Evolutionary conservation across 2,888 invertebrate genomes (phyloP).

Genomic region (Pharmacophagus antenor): DNA sequence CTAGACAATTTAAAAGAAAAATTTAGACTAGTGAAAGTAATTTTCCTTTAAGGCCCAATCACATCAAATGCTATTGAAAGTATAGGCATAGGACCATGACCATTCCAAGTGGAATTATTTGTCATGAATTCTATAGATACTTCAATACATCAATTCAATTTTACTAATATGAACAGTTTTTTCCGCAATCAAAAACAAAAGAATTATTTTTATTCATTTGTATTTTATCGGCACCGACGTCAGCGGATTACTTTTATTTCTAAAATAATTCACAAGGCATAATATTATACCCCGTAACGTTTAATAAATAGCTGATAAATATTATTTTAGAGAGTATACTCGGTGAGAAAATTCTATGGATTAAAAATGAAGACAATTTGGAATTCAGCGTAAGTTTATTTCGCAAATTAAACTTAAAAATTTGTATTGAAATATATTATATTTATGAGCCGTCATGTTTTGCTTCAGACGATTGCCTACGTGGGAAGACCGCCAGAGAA

Average conservation of each 20-base stretch:
- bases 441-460: conserved; percentile 16
- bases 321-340: conserved; percentile 55
- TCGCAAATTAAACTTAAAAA: neutral
- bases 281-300: neutral
- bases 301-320: conserved; percentile 1
- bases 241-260: too few species aligned
- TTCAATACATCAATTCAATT: too few species aligned
- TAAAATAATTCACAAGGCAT: too few species aligned
- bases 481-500: conserved; percentile 51
- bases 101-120: too few species aligned
- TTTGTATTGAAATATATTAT: neutral
- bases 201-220: neutral
- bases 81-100: too few species aligned
- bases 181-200: too few species aligned
- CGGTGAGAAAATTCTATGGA: conserved; percentile 62
- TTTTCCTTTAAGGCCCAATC: too few species aligned
- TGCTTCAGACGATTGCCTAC: conserved; percentile 57
- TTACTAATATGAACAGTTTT: too few species aligned
- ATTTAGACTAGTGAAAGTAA: too few species aligned
- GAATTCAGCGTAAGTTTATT: conserved; percentile 57
- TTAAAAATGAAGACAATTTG: conserved; percentile 57
- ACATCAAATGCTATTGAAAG: too few species aligned
- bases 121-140: too few species aligned
- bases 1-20: too few species aligned
- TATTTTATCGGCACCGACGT: neutral